Evolutionary conservation across 2,113 vertebrate genomes (phyloP).

Genomic region (Anguilla japonica): DNA sequence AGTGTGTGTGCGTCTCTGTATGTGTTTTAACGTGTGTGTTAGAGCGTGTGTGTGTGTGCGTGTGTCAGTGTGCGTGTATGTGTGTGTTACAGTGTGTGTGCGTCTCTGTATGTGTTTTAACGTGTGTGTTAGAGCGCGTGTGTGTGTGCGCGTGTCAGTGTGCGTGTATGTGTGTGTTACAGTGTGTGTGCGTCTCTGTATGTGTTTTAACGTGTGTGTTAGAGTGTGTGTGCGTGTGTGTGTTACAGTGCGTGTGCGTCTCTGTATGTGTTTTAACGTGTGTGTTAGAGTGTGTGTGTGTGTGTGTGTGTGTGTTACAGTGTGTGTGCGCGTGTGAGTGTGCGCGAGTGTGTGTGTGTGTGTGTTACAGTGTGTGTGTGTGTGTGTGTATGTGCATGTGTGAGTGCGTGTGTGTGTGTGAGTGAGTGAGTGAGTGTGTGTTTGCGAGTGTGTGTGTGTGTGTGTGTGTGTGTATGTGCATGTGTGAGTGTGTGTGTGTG

Average conservation of each 20-base stretch:
- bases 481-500: not conserved
- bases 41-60: not conserved
- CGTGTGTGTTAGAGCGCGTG: not conserved
- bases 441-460: not conserved
- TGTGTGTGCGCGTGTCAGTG: not conserved
- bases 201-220: not conserved
- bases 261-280: not conserved
- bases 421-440: not conserved
- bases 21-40: not conserved
- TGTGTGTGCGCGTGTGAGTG: slow-evolving; percentile 21
- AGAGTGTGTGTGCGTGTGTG: not conserved
- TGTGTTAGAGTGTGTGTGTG: too few relatives aligned
- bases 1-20: slow-evolving; percentile 11
- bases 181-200: too few relatives aligned
- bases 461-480: too few relatives aligned
- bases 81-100: slow-evolving; percentile 9
- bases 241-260: not conserved
- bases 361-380: not conserved
- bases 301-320: too few relatives aligned
- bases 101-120: not conserved
- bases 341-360: too few relatives aligned
- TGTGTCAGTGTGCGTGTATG: not conserved
- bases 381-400: not conserved
- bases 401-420: not conserved
- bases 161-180: not conserved